Evolutionary conservation across 2,113 vertebrate genomes (phyloP).

Genomic region (Grantiella picta): DNA sequence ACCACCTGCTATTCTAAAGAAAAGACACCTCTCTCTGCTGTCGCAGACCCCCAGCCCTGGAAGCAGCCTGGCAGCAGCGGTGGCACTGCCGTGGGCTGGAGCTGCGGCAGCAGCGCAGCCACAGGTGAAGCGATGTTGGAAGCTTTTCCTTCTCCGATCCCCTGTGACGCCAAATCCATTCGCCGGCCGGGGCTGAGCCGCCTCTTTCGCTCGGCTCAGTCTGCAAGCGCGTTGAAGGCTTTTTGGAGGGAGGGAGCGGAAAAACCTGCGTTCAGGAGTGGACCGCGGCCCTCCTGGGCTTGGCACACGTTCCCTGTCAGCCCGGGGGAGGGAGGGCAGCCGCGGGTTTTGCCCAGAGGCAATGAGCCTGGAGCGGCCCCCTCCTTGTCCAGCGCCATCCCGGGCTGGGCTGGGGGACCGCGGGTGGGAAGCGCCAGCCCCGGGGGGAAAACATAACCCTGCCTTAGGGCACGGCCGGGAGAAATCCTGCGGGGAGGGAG

Average conservation of each 20-base stretch:
- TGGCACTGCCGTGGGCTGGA: background rate
- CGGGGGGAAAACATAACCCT: accelerated
- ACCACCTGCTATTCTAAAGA: background rate
- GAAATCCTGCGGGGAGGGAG: background rate
- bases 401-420: background rate
- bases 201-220: background rate
- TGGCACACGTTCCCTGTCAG: background rate
- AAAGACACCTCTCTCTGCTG: too few relatives aligned
- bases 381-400: background rate
- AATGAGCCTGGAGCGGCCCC: background rate
- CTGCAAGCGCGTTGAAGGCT: background rate
- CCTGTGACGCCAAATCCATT: background rate
- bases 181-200: background rate
- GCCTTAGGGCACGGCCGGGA: background rate
- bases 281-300: background rate
- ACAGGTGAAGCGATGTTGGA: background rate
- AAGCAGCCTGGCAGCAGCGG: background rate
- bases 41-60: background rate
- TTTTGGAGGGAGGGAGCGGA: background rate
- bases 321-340: background rate
- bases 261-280: background rate
- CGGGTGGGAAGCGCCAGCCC: background rate
- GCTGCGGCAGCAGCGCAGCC: background rate
- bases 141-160: background rate
- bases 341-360: background rate